These are phyloP conservation scores for Phrynocephalus forsythii DNA, from an alignment of 2,797 vertebrate species.

Conservation along the genomic window DNA sequence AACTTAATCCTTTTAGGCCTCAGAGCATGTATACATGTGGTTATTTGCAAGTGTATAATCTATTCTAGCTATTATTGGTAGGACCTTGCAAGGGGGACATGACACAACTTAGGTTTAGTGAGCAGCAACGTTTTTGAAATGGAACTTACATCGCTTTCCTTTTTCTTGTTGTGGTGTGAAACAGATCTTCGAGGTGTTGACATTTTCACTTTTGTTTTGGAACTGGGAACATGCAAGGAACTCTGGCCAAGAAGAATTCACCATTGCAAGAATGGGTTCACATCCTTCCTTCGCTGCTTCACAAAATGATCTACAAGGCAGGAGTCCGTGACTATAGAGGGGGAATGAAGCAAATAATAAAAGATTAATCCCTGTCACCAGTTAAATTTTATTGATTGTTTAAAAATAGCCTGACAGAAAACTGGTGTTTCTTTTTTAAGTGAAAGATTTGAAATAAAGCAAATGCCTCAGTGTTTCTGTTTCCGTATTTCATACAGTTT, in stretches of 20 bases:
- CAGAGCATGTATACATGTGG: background rate
- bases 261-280: conserved; percentile 90
- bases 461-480: background rate
- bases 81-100: background rate
- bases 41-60: background rate
- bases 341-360: conserved; percentile 33
- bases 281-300: conserved; percentile 92
- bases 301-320: conserved; percentile 92
- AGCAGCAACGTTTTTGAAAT: background rate
- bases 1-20: background rate
- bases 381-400: background rate
- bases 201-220: conserved; percentile 75
- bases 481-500: background rate
- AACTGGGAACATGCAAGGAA: conserved; percentile 95
- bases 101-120: background rate
- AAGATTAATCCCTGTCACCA: background rate
- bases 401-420: background rate
- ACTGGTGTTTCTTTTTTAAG: background rate
- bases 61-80: background rate
- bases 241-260: conserved; percentile 93
- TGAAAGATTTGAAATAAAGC: background rate
- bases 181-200: conserved; percentile 74
- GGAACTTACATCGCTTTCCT: conserved; percentile 85
- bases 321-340: conserved; percentile 77
- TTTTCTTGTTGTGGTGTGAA: conserved; percentile 86